phyloP scores from a whole-genome alignment of 2,888 invertebrate genomes.

The Tetropium fuscum region DNA sequence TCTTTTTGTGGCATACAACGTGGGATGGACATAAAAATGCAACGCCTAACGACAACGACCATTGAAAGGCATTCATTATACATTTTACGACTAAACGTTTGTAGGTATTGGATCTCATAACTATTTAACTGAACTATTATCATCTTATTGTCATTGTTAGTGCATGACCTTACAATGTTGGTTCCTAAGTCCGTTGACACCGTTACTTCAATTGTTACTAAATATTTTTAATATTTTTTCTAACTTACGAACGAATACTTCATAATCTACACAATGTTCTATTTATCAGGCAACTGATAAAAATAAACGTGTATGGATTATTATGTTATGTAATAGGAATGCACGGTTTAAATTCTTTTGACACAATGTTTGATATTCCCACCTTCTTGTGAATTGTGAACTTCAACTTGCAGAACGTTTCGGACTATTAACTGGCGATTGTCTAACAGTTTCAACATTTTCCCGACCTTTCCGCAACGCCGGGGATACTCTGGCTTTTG shows the following conservation, averaged over 20 bases:
- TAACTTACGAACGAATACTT: too few species aligned
- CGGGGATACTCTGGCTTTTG: too few species aligned
- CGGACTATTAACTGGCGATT: conserved; percentile 4
- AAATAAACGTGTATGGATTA: too few species aligned
- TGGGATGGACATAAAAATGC: not conserved
- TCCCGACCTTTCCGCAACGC: conserved; percentile 2
- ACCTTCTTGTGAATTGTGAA: too few species aligned
- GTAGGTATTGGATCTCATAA: not conserved
- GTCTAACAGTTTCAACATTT: conserved; percentile 12
- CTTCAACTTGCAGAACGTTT: conserved; percentile 7
- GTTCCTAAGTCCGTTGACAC: not conserved
- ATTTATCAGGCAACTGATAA: too few species aligned
- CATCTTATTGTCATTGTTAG: not conserved
- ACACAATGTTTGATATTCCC: too few species aligned
- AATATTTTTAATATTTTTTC: not conserved
- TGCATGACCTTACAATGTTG: not conserved
- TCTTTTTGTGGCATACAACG: not conserved
- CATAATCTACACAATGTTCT: too few species aligned
- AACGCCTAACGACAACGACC: not conserved
- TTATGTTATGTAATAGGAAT: too few species aligned
- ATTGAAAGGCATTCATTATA: not conserved
- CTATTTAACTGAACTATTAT: not conserved
- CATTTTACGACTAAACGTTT: not conserved
- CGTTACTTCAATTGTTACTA: not conserved
- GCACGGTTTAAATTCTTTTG: too few species aligned